Evolutionary conservation across 2,888 invertebrate genomes (phyloP).

Genomic region (Strigamia maritima): DNA sequence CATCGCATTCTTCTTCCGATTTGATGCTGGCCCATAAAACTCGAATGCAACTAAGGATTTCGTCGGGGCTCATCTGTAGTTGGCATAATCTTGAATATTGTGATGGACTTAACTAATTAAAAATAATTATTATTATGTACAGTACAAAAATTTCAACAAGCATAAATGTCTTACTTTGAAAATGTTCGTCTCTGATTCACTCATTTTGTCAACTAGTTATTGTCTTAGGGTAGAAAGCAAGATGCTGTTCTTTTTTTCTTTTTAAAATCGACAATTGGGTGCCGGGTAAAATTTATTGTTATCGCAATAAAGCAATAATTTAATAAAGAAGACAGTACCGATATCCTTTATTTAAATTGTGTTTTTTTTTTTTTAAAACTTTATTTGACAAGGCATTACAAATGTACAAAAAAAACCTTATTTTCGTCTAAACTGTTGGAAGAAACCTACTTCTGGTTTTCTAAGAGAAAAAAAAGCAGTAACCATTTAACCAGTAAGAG

Average conservation of each 20-base stretch:
- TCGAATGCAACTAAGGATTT: neutral
- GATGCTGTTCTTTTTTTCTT: neutral
- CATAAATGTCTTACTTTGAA: neutral
- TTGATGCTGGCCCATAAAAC: neutral
- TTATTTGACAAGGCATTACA: slow-evolving; percentile 9
- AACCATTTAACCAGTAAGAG: neutral
- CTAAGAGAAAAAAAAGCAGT: neutral
- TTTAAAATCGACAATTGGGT: neutral
- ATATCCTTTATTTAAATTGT: no score
- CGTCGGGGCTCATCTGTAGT: neutral
- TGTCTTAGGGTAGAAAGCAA: neutral
- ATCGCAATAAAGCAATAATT: neutral
- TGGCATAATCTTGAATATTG: slow-evolving; percentile 4
- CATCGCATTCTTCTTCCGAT: slow-evolving; percentile 7
- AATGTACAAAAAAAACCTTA: slow-evolving; percentile 9
- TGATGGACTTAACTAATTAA: neutral
- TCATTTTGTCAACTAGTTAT: neutral
- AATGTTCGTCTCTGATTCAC: neutral
- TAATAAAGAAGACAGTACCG: no score
- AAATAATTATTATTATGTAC: neutral
- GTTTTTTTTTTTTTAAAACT: neutral
- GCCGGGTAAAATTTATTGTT: neutral
- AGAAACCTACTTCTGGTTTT: neutral
- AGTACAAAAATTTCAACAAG: neutral
- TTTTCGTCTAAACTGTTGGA: neutral